Percentiles rank a stretch among this genome's conserved stretches.
Conservation (phyloP, 2,888 invertebrate genomes). For the Leptodirus hochenwartii region DNA sequence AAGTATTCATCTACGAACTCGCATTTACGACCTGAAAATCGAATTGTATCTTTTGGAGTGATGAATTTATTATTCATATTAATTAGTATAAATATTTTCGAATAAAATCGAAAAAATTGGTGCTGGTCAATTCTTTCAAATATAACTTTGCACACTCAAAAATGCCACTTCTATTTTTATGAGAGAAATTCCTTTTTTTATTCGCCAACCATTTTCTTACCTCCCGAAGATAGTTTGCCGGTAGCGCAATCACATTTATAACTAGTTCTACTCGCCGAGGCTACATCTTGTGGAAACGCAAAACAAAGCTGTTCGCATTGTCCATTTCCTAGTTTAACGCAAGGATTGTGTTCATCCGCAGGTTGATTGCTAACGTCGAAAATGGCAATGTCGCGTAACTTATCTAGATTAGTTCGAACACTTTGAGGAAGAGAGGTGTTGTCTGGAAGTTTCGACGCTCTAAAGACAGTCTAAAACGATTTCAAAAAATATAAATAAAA, state of each 20-base stretch:
- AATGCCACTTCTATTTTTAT: too few species aligned
- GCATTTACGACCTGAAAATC: slow-evolving; percentile 59
- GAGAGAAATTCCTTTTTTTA: too few species aligned
- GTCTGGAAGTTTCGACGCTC: slow-evolving; percentile 58
- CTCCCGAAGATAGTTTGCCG: slow-evolving; percentile 49
- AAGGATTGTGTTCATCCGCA: slow-evolving; percentile 62
- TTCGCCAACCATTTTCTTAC: too few species aligned
- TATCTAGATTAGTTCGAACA: slow-evolving; percentile 66
- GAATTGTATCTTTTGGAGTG: too few species aligned
- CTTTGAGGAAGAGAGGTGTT: slow-evolving; percentile 51
- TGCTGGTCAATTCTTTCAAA: too few species aligned
- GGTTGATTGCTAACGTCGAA: slow-evolving; percentile 84
- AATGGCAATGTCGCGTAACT: slow-evolving; percentile 77
- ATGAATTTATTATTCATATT: too few species aligned
- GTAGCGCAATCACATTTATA: slow-evolving; percentile 84
- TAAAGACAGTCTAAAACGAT: slow-evolving; percentile 69
- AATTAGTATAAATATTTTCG: too few species aligned
- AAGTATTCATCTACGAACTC: slow-evolving; percentile 74
- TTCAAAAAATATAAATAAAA: too few species aligned
- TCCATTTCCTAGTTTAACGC: slow-evolving; percentile 54
- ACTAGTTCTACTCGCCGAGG: slow-evolving; percentile 24
- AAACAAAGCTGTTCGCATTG: slow-evolving; percentile 94
- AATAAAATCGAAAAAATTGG: too few species aligned
- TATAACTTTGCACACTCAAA: too few species aligned
- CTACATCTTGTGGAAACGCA: slow-evolving; percentile 57